Base-by-base conservation (phyloP, 2,113 vertebrate species). In the Caranx ignobilis region DNA sequence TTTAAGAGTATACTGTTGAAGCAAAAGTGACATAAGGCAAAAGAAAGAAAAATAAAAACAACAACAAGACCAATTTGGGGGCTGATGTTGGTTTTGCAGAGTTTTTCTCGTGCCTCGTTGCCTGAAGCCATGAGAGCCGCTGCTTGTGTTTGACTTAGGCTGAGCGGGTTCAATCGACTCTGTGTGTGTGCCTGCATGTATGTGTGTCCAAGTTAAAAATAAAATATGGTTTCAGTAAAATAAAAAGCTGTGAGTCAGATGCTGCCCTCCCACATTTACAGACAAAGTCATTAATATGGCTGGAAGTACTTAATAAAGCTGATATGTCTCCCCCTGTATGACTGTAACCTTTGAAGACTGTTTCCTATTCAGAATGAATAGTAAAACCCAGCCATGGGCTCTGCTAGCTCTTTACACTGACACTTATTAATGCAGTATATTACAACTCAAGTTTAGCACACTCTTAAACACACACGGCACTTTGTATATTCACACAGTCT, bases 281-380 rank as follows among this genome's bases (percentile, higher is more conserved):
- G 35, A 71, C 68, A 71, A 74, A 68, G 31, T 77, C 19, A 81
- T 74, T 79, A 75, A 80, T 74, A 37, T 41, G 34, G 19, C 37
- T 62, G 63, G 37, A 61, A 67, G 71, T 19, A n/a, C 45, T 65
- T 60, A 59, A 80, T 75, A 75, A 56, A 66, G 80, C 19, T 65
- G 18, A 37, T 63, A 56, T 68, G 47, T 59, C 65, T 65, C 64
- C 35, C 2, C 8, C 41, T 82, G 66, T 86, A 39, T 77, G 83
- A 66, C 31, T n/a, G 62, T 85, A 87, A 91, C 91, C 83, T 92
- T 90, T 89, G 6, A 75, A 71, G 59, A 52, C 67, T 70, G 80
- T 74, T 89, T 83, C 56, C 70, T 85, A 83, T 80, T 83, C 80
- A 61, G 55, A 87, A 52, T 41, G 52, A 84, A 80, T 64, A 70